These are phyloP conservation scores for Carlito syrichta DNA, from an alignment of 2,113 vertebrate species.

Conservation along the genomic window DNA sequence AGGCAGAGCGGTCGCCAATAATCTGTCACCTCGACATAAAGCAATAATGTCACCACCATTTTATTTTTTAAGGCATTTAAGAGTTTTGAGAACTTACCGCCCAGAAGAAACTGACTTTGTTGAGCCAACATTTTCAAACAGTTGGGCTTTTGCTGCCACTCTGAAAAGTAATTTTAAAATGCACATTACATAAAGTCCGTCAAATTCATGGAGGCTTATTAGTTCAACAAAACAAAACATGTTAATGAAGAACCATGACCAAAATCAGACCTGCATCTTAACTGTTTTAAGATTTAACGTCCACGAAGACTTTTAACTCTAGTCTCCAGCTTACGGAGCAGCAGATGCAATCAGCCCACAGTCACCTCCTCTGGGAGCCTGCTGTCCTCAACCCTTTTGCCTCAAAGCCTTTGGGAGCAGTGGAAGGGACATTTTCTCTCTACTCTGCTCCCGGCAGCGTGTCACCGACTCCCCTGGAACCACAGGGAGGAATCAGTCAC, in stretches of 20 bases:
- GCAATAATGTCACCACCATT: neutral
- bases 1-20: neutral
- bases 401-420: neutral
- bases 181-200: neutral
- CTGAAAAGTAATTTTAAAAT: slow-evolving; percentile 82
- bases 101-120: slow-evolving; percentile 84
- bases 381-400: neutral
- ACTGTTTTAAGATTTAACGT: neutral
- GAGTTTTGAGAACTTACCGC: slow-evolving; percentile 82
- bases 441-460: neutral
- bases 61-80: neutral
- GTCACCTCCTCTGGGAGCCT: neutral
- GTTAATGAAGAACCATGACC: neutral
- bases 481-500: neutral
- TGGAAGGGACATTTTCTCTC: neutral
- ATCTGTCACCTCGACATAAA: neutral
- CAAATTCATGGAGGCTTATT: neutral
- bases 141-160: slow-evolving; percentile 87
- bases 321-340: neutral
- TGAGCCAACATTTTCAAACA: slow-evolving; percentile 92
- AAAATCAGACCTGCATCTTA: neutral
- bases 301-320: neutral
- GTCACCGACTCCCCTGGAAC: neutral
- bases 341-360: neutral
- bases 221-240: neutral